These are phyloP conservation scores for Limonius californicus DNA, from an alignment of 1,140 invertebrate genomes.

Conservation along the genomic window DNA sequence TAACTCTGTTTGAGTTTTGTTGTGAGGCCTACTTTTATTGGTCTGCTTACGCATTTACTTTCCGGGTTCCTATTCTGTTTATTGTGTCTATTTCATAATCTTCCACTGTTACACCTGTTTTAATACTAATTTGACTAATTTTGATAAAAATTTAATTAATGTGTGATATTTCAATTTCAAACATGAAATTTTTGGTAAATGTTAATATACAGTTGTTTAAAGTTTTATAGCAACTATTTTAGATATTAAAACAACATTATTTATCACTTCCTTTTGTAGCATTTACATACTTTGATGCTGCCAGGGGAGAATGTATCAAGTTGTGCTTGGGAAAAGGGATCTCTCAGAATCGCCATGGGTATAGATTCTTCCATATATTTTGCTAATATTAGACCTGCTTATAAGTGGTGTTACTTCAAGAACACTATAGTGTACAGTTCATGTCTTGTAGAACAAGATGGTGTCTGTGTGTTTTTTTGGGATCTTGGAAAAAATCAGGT, in stretches of 20 bases:
- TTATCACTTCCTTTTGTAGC: conserved; percentile 47
- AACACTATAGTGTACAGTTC: conserved; percentile 84
- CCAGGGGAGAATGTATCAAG: conserved; percentile 81
- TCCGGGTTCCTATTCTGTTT: no score
- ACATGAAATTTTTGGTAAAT: no score
- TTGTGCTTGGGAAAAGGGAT: conserved; percentile 89
- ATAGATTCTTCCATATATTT: conserved; percentile 97
- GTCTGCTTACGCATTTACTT: no score
- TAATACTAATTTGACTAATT: no score
- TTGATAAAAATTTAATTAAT: no score
- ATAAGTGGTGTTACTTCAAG: conserved; percentile 93
- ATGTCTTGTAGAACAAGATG: conserved; percentile 57
- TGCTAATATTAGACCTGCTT: conserved; percentile 93
- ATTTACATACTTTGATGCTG: conserved; percentile 79
- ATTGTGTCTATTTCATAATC: no score
- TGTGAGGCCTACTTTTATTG: no score
- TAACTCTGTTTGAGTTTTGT: no score
- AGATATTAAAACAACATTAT: neutral
- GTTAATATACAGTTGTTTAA: no score
- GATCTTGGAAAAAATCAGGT: conserved; percentile 86
- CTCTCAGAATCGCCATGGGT: conserved; percentile 83
- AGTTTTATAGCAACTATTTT: no score
- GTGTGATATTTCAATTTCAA: no score
- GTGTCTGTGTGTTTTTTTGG: conserved; percentile 86
- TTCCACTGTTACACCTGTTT: no score